Evolutionary conservation across 2,797 vertebrate genomes (phyloP), one percentile per base, ranked within the genome.

Genomic region (Arnoldichthys spilopterus): DNA sequence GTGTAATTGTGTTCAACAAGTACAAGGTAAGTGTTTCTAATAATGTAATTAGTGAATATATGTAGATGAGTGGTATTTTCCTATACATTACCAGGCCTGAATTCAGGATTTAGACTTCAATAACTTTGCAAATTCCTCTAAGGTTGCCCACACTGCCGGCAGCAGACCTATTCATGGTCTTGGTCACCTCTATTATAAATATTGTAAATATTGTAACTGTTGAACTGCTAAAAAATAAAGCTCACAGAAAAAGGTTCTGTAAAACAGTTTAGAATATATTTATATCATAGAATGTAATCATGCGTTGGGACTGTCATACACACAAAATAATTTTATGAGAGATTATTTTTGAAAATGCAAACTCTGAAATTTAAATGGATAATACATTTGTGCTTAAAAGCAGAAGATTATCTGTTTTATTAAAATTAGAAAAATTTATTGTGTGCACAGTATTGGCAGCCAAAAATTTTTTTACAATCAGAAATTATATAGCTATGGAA

Each of bases 101-200:
- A 24, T 43, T 40, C 34, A 15, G 22, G 63, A 9, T 45, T 43
- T 16, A 24, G n/a, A 45, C 37, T 66, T 45, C 37, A 45, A 66
- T 43, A 24, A 66, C n/a, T 40, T 64, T 18, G 40, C 62, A 66
- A 26, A 66, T 66, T 66, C 88, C 89, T 91, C 91, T 92, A 88
- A 90, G 85, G 84, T 82, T 61, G 84, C 84, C 89, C 91, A 88
- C 86, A 90, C 90, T 89, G 82, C 88, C 86, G 86, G 89, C 89
- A 90, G 86, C 11, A 24, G 5, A 22, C 34, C n/a, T 3, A 4
- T 40, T 67, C 20, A 85, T 79, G 80, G 76, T 85, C 87, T 77
- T 64, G 84, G 89, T 91, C 89, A 89, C 89, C 85, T 86, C 83
- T 87, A 86, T 88, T 90, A 90, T 91, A 92, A 92, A 91, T 91